Evolutionary conservation across 2,888 invertebrate species (phyloP), one percentile per base, ranked within the genome.

Genomic region (Melikaiella ostensackeni): DNA sequence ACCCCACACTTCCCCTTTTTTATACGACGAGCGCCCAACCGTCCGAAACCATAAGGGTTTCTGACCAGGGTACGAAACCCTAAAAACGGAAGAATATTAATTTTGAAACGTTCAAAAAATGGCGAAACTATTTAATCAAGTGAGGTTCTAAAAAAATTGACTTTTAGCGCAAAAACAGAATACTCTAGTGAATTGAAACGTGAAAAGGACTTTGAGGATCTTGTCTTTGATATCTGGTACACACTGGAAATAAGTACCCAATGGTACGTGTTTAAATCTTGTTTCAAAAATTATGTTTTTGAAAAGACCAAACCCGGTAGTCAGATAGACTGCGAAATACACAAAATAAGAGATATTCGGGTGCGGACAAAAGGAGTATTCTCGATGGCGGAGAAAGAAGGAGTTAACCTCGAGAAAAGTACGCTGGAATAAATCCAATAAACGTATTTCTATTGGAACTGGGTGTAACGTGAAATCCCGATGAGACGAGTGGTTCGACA

Each of bases 351-450:
- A 55, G 50, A 55, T 55, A 21, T 21, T 9, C 21, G 3, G n/a
- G 50, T 55, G 9, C 21, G 50, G 21, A 55, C 21, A 55, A 55
- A 66, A 57, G 42, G 57, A 66, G 24, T 33, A n/a, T 63, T 66
- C 35, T 35, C 19, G 57, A 55, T 59, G 19, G 74, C 64, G 59
- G 66, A 24, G 66, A 16, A 66, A 76, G 61, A 66, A 74, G 74
- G 76, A 76, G 79, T 79, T 79, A 79, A 63, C 77, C 76, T 63
- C 76, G 64, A 73, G 62, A 33, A 64, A 74, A 75, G 78, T 75
- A 78, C 76, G 77, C 57, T 57, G 78, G 75, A 79, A 81, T 81
- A 79, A 82, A 82, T 82, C 82, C 79, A 82, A 82, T 81, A 82
- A 82, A 80, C 81, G 79, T 80, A 80, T 82, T 82, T 82, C 79